Base-by-base conservation (phyloP, 2,888 invertebrate species). In the Tineola bisselliella region DNA sequence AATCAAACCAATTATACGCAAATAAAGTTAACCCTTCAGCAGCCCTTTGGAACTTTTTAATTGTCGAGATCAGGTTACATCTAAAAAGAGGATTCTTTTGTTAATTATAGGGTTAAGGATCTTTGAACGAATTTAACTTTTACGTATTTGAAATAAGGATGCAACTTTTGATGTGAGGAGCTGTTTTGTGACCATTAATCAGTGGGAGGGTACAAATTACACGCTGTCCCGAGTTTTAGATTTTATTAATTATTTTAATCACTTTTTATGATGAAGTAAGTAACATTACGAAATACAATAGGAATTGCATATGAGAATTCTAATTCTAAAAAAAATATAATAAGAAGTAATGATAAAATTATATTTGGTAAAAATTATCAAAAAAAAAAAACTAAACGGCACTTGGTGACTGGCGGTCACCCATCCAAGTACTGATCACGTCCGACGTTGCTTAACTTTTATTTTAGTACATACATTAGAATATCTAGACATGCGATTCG, bases 21-120 rank as follows among this genome's bases (percentile, higher is more conserved):
- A 83, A 80, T 77, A 74, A 79, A 81, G 75, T 77, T 79, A 81
- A 83, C 78, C 83, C 81, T 81, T 77, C 74, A 66, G 67, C 70
- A 54, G 31, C 52, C 54, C 54, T 43, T 61, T 30, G 56, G 72
- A 83, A 84, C 80, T 83, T 84, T 84, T 84, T 86, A 84, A 86
- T 86, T 86, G 84, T 84, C 80, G 79, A 80, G 79, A 76, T 75
- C 73, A 68, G 62, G 38, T 59, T 44, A 18, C 44, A 69, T 69
- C 70, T 72, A 13, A 48, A 48, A 48, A 15, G 15, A 15, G 48
- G 15, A 15, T 48, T 48, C 48, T 17, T 17, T 48, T 48, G 48
- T 48, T 48, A 17, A 48, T 8, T 15, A 10, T 48, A 48, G 38
- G 38, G 38, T 38, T 38, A n/a, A 6, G 38, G 10, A 12, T 38